Evolutionary conservation across 2,113 vertebrate genomes (phyloP), one percentile per base, ranked within the genome.

Genomic region (Grammomys surdaster): DNA sequence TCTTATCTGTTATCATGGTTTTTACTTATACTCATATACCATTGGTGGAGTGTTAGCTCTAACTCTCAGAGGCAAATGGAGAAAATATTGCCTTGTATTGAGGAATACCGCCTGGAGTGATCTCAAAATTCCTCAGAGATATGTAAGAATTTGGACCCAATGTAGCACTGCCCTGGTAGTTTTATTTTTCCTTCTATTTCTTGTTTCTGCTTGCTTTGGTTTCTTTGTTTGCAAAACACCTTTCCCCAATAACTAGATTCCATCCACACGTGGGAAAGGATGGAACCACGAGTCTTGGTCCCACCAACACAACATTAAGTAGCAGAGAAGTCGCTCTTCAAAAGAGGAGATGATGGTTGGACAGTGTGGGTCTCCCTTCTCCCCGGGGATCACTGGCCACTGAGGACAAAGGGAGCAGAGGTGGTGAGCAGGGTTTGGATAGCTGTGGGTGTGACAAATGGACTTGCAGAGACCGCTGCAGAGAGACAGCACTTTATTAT

Each of bases 191-290:
- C 87, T 19, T 69, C 56, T 31, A 87, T 2, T 43, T 92, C 43
- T 46, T 82, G 5, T 82, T n/a, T 94, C 92, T 90, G 14, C 72
- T 80, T 95, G 67, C 67, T 84, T 81, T 92, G 51, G 12, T 60
- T 92, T 96, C 67, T 88, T 36, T 65, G 33, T 93, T 92, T 87
- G 33, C 54, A 43, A 31, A 51, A 77, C 58, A 67, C 19, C 89
- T 95, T 88, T 72, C 48, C 46, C 85, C 20, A 78, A 60, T 58
- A 69, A 73, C 87, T 40, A 88, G 31, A 58, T 69, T 60, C 58
- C 69, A 33, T 56, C 84, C 48, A 54, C 54, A 78, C 69, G 11
- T 40, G 81, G 16, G 10, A 91, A 51, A 81, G 92, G 31, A 77
- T 56, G 20, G 31, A 17, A 58, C 24, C 54, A 60, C 3, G 1